These are phyloP conservation scores for Hyperoplus immaculatus DNA, from an alignment of 2,797 vertebrate species.

Conservation along the genomic window DNA sequence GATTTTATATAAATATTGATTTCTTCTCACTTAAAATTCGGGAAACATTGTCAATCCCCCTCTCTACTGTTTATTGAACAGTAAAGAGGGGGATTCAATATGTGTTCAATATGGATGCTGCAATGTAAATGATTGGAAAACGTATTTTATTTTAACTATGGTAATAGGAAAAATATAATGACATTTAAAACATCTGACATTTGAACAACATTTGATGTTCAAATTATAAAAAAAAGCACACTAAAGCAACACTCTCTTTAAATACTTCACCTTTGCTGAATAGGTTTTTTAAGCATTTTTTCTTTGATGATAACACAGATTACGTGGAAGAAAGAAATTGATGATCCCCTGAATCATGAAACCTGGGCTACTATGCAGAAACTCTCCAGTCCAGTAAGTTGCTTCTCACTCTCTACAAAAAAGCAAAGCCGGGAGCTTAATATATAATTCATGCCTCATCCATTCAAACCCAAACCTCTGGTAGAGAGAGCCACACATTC, in stretches of 20 bases:
- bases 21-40: background rate
- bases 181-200: too few relatives aligned
- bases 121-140: background rate
- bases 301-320: constrained; percentile 69
- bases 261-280: background rate
- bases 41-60: too few relatives aligned
- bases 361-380: constrained; percentile 83
- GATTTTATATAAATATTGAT: background rate
- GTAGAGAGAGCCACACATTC: constrained; percentile 26
- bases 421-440: constrained; percentile 53
- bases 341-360: constrained; percentile 81
- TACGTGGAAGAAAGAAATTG: constrained; percentile 82
- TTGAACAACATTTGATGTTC: too few relatives aligned
- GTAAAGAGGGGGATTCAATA: too few relatives aligned
- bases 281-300: background rate
- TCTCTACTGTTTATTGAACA: too few relatives aligned
- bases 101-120: background rate
- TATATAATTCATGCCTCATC: constrained; percentile 70
- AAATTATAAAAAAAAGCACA: too few relatives aligned
- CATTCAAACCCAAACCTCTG: constrained; percentile 57
- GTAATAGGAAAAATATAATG: background rate
- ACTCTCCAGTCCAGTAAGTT: constrained; percentile 83
- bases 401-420: constrained; percentile 40
- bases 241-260: background rate
- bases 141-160: background rate